Conservation (phyloP, 2,113 vertebrate genomes). For the Aegypius monachus region DNA sequence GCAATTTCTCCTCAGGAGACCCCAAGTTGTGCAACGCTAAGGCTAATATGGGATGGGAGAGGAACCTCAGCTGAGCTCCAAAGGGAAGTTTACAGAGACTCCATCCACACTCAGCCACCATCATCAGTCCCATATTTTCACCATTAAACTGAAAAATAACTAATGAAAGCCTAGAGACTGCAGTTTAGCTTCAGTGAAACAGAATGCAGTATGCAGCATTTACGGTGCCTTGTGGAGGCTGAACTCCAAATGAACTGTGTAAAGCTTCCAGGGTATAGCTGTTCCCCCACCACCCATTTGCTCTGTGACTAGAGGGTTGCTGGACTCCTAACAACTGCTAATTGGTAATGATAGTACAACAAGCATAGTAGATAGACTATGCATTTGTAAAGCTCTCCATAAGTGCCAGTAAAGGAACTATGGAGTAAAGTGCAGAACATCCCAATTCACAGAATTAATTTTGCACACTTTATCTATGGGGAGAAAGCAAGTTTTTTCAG, state of each 20-base stretch:
- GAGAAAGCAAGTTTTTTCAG: background rate
- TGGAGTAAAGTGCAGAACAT: background rate
- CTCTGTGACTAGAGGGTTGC: background rate
- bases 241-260: background rate
- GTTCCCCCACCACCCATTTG: background rate
- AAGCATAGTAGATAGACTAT: background rate
- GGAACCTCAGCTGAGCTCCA: background rate
- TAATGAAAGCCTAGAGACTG: background rate
- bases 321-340: background rate
- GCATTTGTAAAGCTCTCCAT: background rate
- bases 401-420: background rate
- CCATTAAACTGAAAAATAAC: background rate
- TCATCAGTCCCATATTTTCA: background rate
- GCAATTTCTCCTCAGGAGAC: slow-evolving; percentile 29
- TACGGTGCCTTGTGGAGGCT: background rate
- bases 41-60: background rate
- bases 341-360: background rate
- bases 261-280: background rate
- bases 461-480: background rate
- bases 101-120: background rate
- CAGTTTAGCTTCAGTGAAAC: background rate
- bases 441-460: background rate
- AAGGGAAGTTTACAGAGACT: background rate
- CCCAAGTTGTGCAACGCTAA: slow-evolving; percentile 1
- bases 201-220: background rate